Evolutionary conservation across 2,113 vertebrate species (phyloP), one percentile per base, ranked within the genome.

Genomic region (Clarias gariepinus): DNA sequence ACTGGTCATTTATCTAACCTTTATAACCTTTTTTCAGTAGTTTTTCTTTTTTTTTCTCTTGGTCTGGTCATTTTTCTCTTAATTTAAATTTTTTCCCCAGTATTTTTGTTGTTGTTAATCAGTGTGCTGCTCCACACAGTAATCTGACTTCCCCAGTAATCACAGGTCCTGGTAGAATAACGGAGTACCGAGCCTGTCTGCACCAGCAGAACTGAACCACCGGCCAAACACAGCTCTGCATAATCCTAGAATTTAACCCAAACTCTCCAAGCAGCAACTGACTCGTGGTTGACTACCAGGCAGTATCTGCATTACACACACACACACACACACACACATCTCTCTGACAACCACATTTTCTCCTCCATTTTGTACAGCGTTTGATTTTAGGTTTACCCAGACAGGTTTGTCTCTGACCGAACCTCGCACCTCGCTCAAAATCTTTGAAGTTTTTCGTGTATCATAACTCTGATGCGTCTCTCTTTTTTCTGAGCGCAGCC

Each of bases 401-500:
- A n/a, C 60, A n/a, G 25, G 76, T 73, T 79, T 85, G 86, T 84
- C 60, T 64, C 77, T 41, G 85, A 83, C 25, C 83, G 84, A 89
- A 77, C 83, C 73, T 61, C 60, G 28, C 57, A 78, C 85, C 87
- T 78, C n/a, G n/a, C n/a, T 86, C 57, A 89, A 36, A 87, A 36
- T 84, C 87, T 69, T 87, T 85, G 52, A 78, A 89, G 85, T 30
- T 30, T 76, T 89, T 53, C 87, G 84, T 90, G 74, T 90, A 88
- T 92, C 78, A 89, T 90, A 83, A 78, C 33, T 88, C 81, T 55
- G 60, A 77, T 73, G 74, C 57, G n/a, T 80, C 36, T 84, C 41
- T 25, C 73, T 57, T n/a, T 80, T 82, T 77, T 68, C 81, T 52
- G 5, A 21, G 53, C 36, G 82, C 77, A 88, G n/a, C 88, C 77